Percentiles rank a stretch among this genome's conserved stretches.
Conservation (phyloP, 1,140 invertebrate genomes). For the Lysiphlebus fabarum region DNA sequence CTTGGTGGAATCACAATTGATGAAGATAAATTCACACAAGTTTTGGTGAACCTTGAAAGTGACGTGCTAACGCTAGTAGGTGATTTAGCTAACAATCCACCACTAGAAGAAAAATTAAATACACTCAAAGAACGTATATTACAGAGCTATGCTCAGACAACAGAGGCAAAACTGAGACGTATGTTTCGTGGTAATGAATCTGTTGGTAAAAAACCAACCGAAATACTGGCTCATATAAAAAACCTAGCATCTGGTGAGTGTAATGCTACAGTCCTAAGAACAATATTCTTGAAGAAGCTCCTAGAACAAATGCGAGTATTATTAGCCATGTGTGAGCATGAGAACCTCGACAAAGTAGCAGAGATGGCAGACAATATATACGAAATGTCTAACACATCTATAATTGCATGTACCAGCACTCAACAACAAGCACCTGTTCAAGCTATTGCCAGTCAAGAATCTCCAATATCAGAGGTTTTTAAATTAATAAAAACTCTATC, state of each 20-base stretch:
- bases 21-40: background rate
- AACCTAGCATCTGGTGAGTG: constrained; percentile 21
- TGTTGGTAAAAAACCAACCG: constrained; percentile 30
- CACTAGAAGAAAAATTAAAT: constrained; percentile 18
- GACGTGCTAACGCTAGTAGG: constrained; percentile 6
- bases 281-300: constrained; percentile 28
- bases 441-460: background rate
- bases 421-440: too few species aligned
- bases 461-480: background rate
- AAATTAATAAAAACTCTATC: background rate
- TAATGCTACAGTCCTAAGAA: constrained; percentile 22
- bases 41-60: background rate
- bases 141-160: constrained; percentile 26
- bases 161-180: constrained; percentile 27
- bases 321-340: background rate
- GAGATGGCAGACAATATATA: constrained; percentile 18
- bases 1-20: background rate
- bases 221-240: constrained; percentile 31
- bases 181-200: constrained; percentile 31
- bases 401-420: too few species aligned
- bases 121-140: constrained; percentile 21
- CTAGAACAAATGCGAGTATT: constrained; percentile 18
- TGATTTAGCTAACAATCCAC: constrained; percentile 19
- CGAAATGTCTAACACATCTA: background rate
- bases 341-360: constrained; percentile 1